These are phyloP conservation scores for Atta cephalotes DNA, from an alignment of 1,140 invertebrate species.

Conservation along the genomic window DNA sequence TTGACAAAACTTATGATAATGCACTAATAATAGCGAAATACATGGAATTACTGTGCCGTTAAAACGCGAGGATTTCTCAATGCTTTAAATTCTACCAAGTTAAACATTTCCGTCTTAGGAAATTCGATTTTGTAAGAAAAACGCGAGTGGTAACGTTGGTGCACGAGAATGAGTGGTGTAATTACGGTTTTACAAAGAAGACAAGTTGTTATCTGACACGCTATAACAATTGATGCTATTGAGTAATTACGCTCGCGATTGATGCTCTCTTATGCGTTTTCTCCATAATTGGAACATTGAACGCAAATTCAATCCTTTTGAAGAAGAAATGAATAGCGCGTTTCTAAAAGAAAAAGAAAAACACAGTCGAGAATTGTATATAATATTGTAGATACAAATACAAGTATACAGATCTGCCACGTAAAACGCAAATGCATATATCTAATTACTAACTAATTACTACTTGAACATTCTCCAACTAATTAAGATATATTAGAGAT, in stretches of 20 bases:
- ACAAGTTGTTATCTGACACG: constrained; percentile 26
- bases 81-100: neutral
- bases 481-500: constrained; percentile 4
- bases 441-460: neutral
- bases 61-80: constrained; percentile 20
- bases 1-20: neutral
- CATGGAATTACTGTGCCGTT: neutral
- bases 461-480: neutral
- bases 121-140: constrained; percentile 50
- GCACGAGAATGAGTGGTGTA: constrained; percentile 10
- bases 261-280: constrained; percentile 34
- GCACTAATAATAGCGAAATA: neutral
- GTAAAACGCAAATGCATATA: neutral
- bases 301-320: neutral
- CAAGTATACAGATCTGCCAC: neutral
- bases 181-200: neutral
- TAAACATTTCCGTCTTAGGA: constrained; percentile 24
- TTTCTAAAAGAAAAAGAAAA: neutral
- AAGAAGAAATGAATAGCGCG: constrained; percentile 6
- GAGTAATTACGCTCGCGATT: constrained; percentile 24
- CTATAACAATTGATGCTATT: constrained; percentile 28
- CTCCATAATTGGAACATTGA: constrained; percentile 31
- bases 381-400: neutral
- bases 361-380: neutral
- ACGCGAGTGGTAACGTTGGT: neutral